A percentile compares a stretch with the other conserved stretches of the same genome.
These are phyloP conservation scores for Polymixis lichenea DNA, from an alignment of 2,888 invertebrate species.

Conservation along the genomic window DNA sequence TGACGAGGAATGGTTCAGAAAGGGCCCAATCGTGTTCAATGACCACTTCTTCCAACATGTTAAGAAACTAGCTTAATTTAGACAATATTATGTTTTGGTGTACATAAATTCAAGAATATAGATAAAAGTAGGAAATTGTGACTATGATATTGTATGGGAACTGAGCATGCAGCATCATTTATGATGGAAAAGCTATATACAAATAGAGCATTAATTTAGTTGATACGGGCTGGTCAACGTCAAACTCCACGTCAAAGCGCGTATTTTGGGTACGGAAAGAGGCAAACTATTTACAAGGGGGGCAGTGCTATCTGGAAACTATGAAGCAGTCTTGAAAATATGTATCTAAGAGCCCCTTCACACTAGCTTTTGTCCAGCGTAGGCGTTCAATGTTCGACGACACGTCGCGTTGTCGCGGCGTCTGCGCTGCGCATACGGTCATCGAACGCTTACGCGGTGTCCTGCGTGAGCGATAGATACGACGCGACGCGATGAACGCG, in stretches of 20 bases:
- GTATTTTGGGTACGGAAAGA: too few species aligned
- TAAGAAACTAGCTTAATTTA: constrained; percentile 74
- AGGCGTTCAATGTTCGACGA: too few species aligned
- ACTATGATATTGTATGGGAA: constrained; percentile 16
- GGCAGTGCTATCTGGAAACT: background rate
- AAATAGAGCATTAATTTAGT: constrained; percentile 14
- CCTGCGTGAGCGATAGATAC: too few species aligned
- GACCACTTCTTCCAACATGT: constrained; percentile 90
- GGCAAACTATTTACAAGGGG: background rate
- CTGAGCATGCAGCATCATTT: background rate
- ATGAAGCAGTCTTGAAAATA: background rate
- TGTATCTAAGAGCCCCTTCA: background rate
- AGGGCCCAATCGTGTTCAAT: constrained; percentile 89
- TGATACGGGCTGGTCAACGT: too few species aligned
- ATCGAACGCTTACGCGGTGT: too few species aligned
- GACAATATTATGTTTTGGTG: background rate
- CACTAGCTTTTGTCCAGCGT: too few species aligned
- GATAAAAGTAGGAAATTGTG: background rate
- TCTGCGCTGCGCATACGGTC: too few species aligned
- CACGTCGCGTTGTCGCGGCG: too few species aligned
- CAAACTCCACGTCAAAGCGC: too few species aligned
- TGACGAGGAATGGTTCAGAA: constrained; percentile 88
- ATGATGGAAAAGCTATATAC: background rate
- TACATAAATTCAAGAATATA: background rate
- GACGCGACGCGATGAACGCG: too few species aligned